Evolutionary conservation across 2,797 vertebrate genomes (phyloP), one percentile per base, ranked within the genome.

Genomic region (Erpetoichthys calabaricus): DNA sequence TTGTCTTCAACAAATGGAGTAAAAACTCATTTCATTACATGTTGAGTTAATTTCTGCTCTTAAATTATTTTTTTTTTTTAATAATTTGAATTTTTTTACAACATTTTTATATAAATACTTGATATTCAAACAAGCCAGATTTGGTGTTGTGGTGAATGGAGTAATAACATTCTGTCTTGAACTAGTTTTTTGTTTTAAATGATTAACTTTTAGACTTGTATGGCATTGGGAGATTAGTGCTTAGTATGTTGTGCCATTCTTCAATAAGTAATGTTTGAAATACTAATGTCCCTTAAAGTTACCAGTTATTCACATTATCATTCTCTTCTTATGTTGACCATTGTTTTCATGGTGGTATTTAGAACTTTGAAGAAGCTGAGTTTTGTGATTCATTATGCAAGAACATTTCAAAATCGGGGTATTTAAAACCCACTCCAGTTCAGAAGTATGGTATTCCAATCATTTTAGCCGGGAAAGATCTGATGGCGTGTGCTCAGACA

Each of bases 401-500:
- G 57, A 94, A 92, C 44, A 67, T 98, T 58, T 55, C 45, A 54
- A 95, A 85, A 70, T 87, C 93, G 6, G 94, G 93, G 3, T 98
- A 94, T 51, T 75, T 74, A 10, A 97, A 94, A 67, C 89, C 91
- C 43, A 99, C 94, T 3, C 93, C 94, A 1, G 92, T 98, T 61
- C 96, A 99, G 67, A 99, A 97, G 60, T 80, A 98, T n/a, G 91
- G 91, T 59, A 94, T 99, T 66, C 93, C 96, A 3, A 86, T 97
- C 64, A 70, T 92, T 59, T 64, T 85, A 55, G 81, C 86, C 0
- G 89, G 89, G 60, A 79, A 93, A 47, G 96, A 99, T 70, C 80
- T 98, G 60, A 97, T 99, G 94, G 94, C 96, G 3, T 99, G 94
- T 64, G 94, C 94, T 5, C 96, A 99, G 61, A 98, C 94, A 0